Evolutionary conservation across 2,888 invertebrate genomes (phyloP).

Genomic region (Brenthis daphne): DNA sequence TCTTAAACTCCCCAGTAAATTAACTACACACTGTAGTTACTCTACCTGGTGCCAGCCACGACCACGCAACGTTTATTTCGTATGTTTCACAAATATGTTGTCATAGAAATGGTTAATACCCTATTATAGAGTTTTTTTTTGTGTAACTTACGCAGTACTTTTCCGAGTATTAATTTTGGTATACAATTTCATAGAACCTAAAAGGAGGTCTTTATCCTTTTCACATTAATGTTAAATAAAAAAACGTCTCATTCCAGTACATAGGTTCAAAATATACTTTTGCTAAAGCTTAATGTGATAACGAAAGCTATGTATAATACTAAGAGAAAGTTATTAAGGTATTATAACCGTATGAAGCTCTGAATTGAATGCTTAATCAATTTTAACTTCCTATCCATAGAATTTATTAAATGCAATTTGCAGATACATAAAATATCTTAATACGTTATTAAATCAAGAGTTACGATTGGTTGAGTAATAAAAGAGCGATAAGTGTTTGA

Average conservation of each 20-base stretch:
- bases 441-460: constrained; percentile 3
- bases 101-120: constrained; percentile 34
- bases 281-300: too few species aligned
- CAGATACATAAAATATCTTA: constrained; percentile 11
- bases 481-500: constrained; percentile 1
- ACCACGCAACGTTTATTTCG: constrained; percentile 18
- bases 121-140: not conserved
- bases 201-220: too few species aligned
- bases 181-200: too few species aligned
- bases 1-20: not conserved
- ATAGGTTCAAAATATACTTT: too few species aligned
- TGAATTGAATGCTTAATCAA: too few species aligned
- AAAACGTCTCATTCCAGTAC: too few species aligned
- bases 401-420: constrained; percentile 10
- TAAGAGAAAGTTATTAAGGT: not conserved
- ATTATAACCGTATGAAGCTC: not conserved
- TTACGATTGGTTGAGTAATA: not conserved
- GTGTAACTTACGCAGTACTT: not conserved
- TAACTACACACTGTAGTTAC: not conserved
- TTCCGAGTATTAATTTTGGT: not conserved
- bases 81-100: constrained; percentile 31
- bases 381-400: too few species aligned
- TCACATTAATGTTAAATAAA: not conserved
- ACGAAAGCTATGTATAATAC: not conserved
- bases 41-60: constrained; percentile 21